Evolutionary conservation across 2,888 invertebrate genomes (phyloP).

Genomic region (Vesta saturnalis): DNA sequence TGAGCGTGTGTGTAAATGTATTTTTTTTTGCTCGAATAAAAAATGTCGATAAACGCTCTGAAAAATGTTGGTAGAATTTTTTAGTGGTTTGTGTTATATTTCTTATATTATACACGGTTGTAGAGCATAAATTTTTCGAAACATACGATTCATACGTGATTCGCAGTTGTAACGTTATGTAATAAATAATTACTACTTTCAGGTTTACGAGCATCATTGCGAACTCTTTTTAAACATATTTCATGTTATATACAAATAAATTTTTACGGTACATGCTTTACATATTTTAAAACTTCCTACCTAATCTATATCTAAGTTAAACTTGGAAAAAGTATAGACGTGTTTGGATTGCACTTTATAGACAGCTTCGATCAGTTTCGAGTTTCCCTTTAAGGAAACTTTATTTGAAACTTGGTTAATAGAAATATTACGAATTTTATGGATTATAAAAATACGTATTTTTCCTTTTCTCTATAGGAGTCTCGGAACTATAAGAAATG

Average conservation of each 20-base stretch:
- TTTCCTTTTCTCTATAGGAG: no score
- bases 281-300: no score
- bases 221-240: background rate
- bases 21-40: conserved; percentile 16
- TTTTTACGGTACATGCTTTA: background rate
- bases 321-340: no score
- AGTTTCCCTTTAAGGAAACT: no score
- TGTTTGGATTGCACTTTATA: no score
- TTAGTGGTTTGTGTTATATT: conserved; percentile 14
- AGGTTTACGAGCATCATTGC: background rate
- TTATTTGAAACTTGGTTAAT: no score
- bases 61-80: conserved; percentile 20
- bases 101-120: background rate
- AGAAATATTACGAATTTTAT: no score
- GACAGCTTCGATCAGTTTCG: no score
- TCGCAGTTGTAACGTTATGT: background rate
- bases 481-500: no score
- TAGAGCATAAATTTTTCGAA: background rate
- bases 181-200: conserved; percentile 1
- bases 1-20: conserved; percentile 17
- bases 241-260: background rate
- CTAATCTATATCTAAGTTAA: no score
- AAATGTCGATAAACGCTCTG: conserved; percentile 21
- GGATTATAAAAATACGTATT: no score
- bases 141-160: conserved; percentile 1